These are phyloP conservation scores for Buathra laborator DNA, from an alignment of 2,888 invertebrate species.

Conservation along the genomic window DNA sequence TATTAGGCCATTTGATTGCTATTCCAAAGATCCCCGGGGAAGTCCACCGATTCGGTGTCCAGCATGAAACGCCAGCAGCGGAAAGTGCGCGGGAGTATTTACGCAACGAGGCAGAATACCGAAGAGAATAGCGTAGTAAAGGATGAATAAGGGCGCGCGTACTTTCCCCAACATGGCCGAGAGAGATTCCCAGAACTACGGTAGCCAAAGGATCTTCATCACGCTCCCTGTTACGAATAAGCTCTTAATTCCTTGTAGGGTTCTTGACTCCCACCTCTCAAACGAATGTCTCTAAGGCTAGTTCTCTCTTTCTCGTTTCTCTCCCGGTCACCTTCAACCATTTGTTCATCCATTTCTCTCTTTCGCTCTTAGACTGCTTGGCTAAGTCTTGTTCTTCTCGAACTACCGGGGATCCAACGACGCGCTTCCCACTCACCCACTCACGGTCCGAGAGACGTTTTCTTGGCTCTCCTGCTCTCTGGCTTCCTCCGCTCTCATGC, in stretches of 20 bases:
- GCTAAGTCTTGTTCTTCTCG: slow-evolving; percentile 62
- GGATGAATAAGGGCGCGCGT: slow-evolving; percentile 5
- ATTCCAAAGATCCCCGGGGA: slow-evolving; percentile 75
- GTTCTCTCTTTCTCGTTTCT: slow-evolving; percentile 62
- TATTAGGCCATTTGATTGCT: slow-evolving; percentile 77
- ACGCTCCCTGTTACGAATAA: slow-evolving; percentile 83
- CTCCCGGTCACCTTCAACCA: slow-evolving; percentile 14
- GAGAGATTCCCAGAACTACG: slow-evolving; percentile 24
- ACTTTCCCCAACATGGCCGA: slow-evolving; percentile 1
- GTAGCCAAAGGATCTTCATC: slow-evolving; percentile 81
- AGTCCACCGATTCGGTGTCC: slow-evolving; percentile 46
- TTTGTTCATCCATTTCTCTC: slow-evolving; percentile 43
- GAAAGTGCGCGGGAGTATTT: slow-evolving; percentile 10
- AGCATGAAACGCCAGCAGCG: slow-evolving; percentile 1
- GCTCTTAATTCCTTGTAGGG: slow-evolving; percentile 83
- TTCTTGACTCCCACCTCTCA: slow-evolving; percentile 80
- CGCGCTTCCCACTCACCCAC: slow-evolving; percentile 52
- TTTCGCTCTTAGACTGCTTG: slow-evolving; percentile 42
- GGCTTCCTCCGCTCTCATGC: slow-evolving; percentile 68
- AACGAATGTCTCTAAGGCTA: slow-evolving; percentile 66
- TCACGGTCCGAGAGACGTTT: slow-evolving; percentile 57
- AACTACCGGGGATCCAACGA: slow-evolving; percentile 69
- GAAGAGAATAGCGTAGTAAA: slow-evolving; percentile 27
- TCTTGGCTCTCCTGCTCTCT: slow-evolving; percentile 66
- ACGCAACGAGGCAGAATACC: slow-evolving; percentile 31